Conservation (phyloP, 2,113 vertebrate genomes). For the Saimiri boliviensis region DNA sequence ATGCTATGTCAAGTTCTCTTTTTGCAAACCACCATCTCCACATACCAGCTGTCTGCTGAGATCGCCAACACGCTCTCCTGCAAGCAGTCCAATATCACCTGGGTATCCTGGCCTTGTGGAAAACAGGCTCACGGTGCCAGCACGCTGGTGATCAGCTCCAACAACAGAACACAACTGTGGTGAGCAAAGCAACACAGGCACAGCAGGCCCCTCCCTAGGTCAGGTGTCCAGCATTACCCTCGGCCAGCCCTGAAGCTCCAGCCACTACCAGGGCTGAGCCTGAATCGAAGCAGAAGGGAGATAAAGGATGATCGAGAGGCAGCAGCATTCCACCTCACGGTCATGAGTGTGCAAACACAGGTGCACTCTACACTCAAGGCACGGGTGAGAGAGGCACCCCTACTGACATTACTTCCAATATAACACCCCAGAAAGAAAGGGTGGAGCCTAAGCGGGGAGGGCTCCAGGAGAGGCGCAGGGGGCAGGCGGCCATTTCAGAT, state of each 20-base stretch:
- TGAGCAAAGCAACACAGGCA: accelerated
- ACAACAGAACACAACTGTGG: neutral
- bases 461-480: neutral
- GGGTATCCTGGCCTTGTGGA: neutral
- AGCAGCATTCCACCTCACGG: neutral
- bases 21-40: neutral
- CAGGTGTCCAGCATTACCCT: neutral
- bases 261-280: neutral
- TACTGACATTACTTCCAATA: neutral
- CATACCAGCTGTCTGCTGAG: neutral
- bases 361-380: neutral
- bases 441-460: neutral
- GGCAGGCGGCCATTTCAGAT: neutral
- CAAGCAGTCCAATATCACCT: neutral
- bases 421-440: neutral
- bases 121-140: neutral
- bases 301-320: neutral
- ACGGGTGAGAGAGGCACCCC: neutral
- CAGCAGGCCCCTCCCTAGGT: neutral
- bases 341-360: neutral
- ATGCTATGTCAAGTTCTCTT: neutral
- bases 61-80: neutral
- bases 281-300: neutral
- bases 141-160: neutral
- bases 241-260: too few species aligned